Percentiles rank a stretch among this genome's conserved stretches.
These are phyloP conservation scores for Dreissena rostriformis DNA, from an alignment of 1,140 invertebrate species.

Conservation along the genomic window DNA sequence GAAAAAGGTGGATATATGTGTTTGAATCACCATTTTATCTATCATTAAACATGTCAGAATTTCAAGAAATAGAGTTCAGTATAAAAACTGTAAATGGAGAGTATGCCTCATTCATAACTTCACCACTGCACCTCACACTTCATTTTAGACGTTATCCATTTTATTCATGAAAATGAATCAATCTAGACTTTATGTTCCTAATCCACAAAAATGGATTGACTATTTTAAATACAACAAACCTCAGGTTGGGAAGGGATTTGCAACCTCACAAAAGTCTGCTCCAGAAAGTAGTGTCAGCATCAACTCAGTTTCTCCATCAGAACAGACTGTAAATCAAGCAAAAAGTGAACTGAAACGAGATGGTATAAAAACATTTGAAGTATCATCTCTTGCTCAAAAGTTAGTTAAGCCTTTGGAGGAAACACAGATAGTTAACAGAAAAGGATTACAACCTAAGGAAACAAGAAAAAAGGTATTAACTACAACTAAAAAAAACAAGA, in stretches of 20 bases:
- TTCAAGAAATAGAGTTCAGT: constrained; percentile 27
- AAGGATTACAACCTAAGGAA: too few relatives aligned
- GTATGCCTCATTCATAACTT: constrained; percentile 17
- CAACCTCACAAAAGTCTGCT: neutral
- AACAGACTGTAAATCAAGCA: constrained; percentile 50
- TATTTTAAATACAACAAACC: constrained; percentile 35
- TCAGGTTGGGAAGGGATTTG: neutral
- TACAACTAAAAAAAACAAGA: neutral
- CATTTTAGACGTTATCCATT: constrained; percentile 42
- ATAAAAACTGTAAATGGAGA: constrained; percentile 10
- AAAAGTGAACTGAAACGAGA: constrained; percentile 42
- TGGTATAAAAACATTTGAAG: constrained; percentile 20
- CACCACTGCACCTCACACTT: constrained; percentile 42
- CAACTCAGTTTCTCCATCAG: constrained; percentile 17
- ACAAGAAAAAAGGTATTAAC: neutral
- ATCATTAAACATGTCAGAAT: constrained; percentile 24
- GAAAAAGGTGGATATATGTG: constrained; percentile 13
- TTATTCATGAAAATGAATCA: constrained; percentile 35
- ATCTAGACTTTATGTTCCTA: constrained; percentile 48
- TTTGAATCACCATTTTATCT: constrained; percentile 35
- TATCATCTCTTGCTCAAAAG: neutral
- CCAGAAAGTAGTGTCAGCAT: neutral
- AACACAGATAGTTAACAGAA: too few relatives aligned
- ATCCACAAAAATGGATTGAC: constrained; percentile 51
- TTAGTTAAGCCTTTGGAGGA: neutral